A percentile compares a stretch with the other conserved stretches of the same genome.
These are phyloP conservation scores for Scaptomyza polygonia DNA, from an alignment of 2,888 invertebrate genomes.

Conservation along the genomic window DNA sequence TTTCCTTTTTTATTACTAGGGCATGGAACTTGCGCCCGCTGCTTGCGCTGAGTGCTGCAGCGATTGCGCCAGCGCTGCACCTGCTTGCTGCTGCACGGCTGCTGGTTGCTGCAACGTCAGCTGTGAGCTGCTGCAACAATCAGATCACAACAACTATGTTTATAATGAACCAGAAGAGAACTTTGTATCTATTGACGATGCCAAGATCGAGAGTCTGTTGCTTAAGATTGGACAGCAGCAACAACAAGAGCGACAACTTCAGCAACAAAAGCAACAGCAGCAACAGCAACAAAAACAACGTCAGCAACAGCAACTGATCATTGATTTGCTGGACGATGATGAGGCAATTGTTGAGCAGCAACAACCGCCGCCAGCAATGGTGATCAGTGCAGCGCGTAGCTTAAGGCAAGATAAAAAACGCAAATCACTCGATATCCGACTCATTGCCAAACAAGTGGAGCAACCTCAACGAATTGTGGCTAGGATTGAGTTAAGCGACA, in stretches of 20 bases:
- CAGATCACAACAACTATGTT: conserved; percentile 62
- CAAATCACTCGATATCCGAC: conserved; percentile 70
- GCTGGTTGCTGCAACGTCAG: conserved; percentile 58
- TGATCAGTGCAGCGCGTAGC: conserved; percentile 49
- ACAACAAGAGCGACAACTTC: conserved; percentile 50
- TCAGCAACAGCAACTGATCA: conserved; percentile 62
- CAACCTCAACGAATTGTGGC: conserved; percentile 71
- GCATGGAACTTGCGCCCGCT: conserved; percentile 57
- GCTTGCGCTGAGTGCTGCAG: conserved; percentile 63
- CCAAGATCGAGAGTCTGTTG: conserved; percentile 80
- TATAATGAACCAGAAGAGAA: conserved; percentile 83
- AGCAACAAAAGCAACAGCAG: conserved; percentile 10
- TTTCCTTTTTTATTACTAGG: conserved; percentile 15
- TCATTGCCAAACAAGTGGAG: conserved; percentile 64
- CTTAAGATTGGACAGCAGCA: conserved; percentile 77
- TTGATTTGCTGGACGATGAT: conserved; percentile 78
- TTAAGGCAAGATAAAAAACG: conserved; percentile 29
- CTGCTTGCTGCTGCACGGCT: conserved; percentile 48
- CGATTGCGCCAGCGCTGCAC: conserved; percentile 41
- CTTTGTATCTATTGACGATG: conserved; percentile 83
- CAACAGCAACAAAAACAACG: conserved; percentile 25
- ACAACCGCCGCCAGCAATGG: conserved; percentile 33
- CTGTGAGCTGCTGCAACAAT: conserved; percentile 47
- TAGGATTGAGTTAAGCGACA: conserved; percentile 76
- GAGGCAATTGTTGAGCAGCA: conserved; percentile 49